These are phyloP conservation scores for Heterodera carotae DNA, from an alignment of 1,140 invertebrate genomes.

Conservation along the genomic window DNA sequence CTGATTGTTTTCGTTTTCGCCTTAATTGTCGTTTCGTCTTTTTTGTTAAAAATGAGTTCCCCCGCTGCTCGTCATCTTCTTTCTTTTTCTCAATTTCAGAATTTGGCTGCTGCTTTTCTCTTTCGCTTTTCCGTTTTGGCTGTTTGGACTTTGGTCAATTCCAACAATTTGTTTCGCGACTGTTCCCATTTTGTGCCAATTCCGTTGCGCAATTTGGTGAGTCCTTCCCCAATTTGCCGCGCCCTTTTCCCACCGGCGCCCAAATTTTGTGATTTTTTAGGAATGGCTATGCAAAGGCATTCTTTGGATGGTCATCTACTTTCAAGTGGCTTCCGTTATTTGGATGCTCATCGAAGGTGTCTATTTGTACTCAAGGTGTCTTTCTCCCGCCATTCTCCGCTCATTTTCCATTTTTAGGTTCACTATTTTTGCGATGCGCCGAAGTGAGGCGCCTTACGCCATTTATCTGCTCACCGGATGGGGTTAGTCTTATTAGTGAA, in stretches of 20 bases:
- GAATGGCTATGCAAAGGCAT: slow-evolving; percentile 64
- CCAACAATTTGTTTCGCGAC: slow-evolving; percentile 61
- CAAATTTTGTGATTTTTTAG: slow-evolving; percentile 32
- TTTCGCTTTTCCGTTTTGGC: slow-evolving; percentile 65
- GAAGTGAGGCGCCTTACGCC: slow-evolving; percentile 56
- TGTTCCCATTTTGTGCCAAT: slow-evolving; percentile 55
- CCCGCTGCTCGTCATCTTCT: neutral
- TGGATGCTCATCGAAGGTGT: slow-evolving; percentile 65
- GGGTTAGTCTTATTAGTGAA: slow-evolving; percentile 55
- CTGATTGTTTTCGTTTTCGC: too few species aligned
- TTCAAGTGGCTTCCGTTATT: slow-evolving; percentile 64
- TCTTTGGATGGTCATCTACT: slow-evolving; percentile 64
- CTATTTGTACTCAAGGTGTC: slow-evolving; percentile 32
- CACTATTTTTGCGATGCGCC: slow-evolving; percentile 64
- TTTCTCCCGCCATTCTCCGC: neutral
- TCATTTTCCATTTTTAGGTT: slow-evolving; percentile 38
- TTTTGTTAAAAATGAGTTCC: neutral
- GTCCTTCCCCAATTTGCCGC: neutral
- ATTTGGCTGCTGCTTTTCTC: slow-evolving; percentile 68
- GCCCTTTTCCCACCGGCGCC: too few species aligned
- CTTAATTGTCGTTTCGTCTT: neutral
- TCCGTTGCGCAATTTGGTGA: slow-evolving; percentile 44
- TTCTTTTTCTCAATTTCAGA: slow-evolving; percentile 26
- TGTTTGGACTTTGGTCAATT: slow-evolving; percentile 57
- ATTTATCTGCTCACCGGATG: slow-evolving; percentile 59